phyloP scores from a whole-genome alignment of 2,797 vertebrate genomes.

The Heterohyrax brucei region DNA sequence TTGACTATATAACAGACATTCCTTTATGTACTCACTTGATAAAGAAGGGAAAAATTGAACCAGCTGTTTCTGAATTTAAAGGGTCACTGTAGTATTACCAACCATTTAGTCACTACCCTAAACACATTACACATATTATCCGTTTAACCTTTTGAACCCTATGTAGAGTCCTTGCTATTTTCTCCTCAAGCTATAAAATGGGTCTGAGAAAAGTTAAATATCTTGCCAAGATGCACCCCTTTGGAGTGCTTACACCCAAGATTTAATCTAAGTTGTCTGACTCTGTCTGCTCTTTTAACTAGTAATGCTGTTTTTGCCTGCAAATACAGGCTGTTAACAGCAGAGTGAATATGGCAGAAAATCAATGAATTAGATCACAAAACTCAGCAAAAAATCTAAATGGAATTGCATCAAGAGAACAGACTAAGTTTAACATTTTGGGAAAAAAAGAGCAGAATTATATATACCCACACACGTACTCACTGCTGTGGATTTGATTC shows the following conservation, averaged over 20 bases:
- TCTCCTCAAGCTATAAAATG: background rate
- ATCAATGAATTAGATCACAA: constrained; percentile 30
- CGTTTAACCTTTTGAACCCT: background rate
- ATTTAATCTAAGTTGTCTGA: background rate
- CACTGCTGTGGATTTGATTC: no score
- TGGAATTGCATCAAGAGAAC: background rate
- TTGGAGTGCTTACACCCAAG: background rate
- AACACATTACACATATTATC: background rate
- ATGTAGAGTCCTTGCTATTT: background rate
- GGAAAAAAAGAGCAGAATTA: background rate
- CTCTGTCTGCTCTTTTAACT: background rate
- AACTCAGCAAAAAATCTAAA: constrained; percentile 22
- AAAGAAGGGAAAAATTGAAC: background rate
- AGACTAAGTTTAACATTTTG: background rate
- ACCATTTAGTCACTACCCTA: background rate
- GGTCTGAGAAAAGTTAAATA: background rate
- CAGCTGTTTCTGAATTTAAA: background rate
- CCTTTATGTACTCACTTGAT: background rate
- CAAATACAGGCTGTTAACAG: constrained; percentile 1
- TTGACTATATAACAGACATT: no score
- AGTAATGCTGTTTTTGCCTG: background rate
- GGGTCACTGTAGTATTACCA: background rate
- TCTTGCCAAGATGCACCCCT: background rate
- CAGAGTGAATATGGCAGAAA: background rate
- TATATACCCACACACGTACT: no score